Percentiles rank a stretch among this genome's conserved stretches.
Evolutionary conservation across 2,113 vertebrate species (phyloP).

Genomic region (Centropristis striata): DNA sequence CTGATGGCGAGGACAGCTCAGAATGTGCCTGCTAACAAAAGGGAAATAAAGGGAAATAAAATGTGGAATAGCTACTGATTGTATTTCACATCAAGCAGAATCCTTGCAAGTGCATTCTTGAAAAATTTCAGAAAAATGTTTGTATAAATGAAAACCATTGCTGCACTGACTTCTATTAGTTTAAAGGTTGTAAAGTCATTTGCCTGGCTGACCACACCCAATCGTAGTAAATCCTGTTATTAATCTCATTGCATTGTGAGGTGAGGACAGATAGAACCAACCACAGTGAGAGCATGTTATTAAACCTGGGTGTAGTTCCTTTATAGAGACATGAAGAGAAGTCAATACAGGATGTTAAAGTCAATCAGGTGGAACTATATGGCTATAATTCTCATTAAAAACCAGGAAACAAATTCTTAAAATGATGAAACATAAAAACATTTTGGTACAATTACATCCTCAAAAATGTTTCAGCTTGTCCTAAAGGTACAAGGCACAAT

Average conservation of each 20-base stretch:
- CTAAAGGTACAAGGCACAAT: neutral
- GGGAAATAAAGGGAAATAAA: neutral
- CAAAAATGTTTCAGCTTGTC: neutral
- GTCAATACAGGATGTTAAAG: neutral
- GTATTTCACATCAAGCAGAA: neutral
- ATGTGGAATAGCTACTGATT: neutral
- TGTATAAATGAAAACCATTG: neutral
- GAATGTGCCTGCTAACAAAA: neutral
- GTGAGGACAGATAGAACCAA: neutral
- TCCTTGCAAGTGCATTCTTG: neutral
- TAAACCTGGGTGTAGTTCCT: neutral
- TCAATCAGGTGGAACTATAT: neutral
- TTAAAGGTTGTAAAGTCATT: neutral
- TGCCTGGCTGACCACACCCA: neutral
- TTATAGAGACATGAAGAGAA: neutral
- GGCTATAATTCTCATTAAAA: neutral
- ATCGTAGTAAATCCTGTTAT: neutral
- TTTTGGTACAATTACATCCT: neutral
- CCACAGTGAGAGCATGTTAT: neutral
- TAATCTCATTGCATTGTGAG: neutral
- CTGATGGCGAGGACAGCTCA: neutral
- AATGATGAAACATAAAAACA: neutral
- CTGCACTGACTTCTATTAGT: neutral
- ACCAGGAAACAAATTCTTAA: neutral
- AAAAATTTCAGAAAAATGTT: neutral